Conservation (phyloP, 2,888 invertebrate genomes). For the Lapara coniferarum region DNA sequence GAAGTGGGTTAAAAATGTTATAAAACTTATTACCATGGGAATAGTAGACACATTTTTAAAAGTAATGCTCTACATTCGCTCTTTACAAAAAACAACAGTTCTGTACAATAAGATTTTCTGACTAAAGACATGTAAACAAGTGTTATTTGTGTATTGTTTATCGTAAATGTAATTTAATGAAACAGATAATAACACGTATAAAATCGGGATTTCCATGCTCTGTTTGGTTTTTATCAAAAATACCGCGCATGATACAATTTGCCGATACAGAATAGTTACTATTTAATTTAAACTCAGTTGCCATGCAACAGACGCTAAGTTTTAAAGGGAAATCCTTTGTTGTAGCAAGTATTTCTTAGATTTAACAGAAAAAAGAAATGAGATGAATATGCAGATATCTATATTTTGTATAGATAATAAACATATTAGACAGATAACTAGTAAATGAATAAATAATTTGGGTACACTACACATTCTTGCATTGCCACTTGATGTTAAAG, state of each 20-base stretch:
- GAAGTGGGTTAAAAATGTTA: too few relatives aligned
- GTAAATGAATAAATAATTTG: too few relatives aligned
- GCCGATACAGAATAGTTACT: background rate
- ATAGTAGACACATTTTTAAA: background rate
- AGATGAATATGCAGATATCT: too few relatives aligned
- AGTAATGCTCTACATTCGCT: background rate
- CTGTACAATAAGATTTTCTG: background rate
- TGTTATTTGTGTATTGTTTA: conserved; percentile 4
- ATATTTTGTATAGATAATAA: too few relatives aligned
- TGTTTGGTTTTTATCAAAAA: conserved; percentile 8
- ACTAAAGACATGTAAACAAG: background rate
- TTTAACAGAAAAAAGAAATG: too few relatives aligned
- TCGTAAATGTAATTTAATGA: background rate
- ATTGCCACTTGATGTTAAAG: background rate
- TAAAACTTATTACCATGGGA: too few relatives aligned
- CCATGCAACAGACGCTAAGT: background rate
- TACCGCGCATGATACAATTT: background rate
- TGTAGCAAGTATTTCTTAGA: too few relatives aligned
- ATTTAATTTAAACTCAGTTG: background rate
- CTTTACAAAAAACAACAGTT: background rate
- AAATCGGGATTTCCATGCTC: background rate
- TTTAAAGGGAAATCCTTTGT: background rate
- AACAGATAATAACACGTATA: background rate
- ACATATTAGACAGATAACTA: too few relatives aligned
- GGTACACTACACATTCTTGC: background rate